phyloP scores from a whole-genome alignment of 2,888 invertebrate species.

The Cryptus armator region DNA sequence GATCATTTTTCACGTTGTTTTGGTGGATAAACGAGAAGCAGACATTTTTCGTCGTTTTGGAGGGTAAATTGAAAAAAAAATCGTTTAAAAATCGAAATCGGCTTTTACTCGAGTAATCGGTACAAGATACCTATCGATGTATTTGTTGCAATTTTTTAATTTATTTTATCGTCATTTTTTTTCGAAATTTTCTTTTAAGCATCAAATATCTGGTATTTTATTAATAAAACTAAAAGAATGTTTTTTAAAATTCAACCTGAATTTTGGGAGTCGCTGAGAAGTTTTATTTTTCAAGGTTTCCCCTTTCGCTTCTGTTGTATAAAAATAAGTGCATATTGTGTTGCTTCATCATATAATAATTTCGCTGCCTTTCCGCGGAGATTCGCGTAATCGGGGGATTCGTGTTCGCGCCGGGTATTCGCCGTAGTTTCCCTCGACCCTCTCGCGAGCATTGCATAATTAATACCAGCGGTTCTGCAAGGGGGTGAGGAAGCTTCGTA shows the following conservation, averaged over 20 bases:
- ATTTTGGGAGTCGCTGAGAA: background rate
- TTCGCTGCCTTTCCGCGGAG: slow-evolving; percentile 10
- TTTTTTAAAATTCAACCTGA: background rate
- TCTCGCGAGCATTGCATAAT: slow-evolving; percentile 75
- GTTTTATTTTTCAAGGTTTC: background rate
- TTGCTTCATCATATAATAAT: slow-evolving; percentile 18
- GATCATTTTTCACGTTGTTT: background rate
- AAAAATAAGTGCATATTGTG: background rate
- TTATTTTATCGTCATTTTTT: too few species aligned
- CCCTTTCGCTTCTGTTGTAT: background rate
- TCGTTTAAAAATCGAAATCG: too few species aligned
- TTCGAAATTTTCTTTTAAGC: too few species aligned
- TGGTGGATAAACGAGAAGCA: background rate
- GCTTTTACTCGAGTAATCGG: too few species aligned
- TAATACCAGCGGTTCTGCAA: slow-evolving; percentile 71
- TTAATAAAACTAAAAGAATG: background rate
- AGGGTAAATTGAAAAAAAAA: too few species aligned
- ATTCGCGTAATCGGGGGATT: slow-evolving; percentile 66
- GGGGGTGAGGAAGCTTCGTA: slow-evolving; percentile 3
- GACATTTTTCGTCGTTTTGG: too few species aligned
- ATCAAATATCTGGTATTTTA: too few species aligned
- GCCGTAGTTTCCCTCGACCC: slow-evolving; percentile 63
- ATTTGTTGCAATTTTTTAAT: too few species aligned
- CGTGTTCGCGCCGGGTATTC: slow-evolving; percentile 55
- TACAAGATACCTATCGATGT: too few species aligned